These are phyloP conservation scores for Diplazon laetatorius DNA, from an alignment of 2,888 invertebrate genomes.

Conservation along the genomic window DNA sequence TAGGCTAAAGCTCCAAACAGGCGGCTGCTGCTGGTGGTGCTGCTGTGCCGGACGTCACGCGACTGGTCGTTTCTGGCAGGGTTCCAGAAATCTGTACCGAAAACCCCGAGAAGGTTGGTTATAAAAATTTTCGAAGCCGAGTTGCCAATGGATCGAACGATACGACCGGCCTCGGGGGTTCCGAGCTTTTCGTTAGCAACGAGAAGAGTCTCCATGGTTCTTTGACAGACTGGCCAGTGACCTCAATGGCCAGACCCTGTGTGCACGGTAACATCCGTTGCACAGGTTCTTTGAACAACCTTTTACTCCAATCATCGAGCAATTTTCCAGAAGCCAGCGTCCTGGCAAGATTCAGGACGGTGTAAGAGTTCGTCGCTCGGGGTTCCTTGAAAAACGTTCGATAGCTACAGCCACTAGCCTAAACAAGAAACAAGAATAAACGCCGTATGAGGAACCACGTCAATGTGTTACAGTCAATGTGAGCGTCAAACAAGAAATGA, in stretches of 20 bases:
- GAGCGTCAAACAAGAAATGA: conserved; percentile 51
- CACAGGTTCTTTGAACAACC: conserved; percentile 32
- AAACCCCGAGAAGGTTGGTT: conserved; percentile 5
- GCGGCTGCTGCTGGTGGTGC: conserved; percentile 20
- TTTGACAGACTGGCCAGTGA: not conserved
- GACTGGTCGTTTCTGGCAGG: conserved; percentile 55
- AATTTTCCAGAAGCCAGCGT: conserved; percentile 39
- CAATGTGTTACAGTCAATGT: conserved; percentile 43
- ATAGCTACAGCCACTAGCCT: not conserved
- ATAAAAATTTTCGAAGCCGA: conserved; percentile 31
- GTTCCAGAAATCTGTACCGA: conserved; percentile 56
- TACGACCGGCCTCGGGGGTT: not conserved
- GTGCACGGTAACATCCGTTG: not conserved
- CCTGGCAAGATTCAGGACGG: not conserved
- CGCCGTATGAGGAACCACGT: conserved; percentile 9
- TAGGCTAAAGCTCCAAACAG: conserved; percentile 48
- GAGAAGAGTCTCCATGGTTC: conserved; percentile 25
- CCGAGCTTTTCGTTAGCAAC: conserved; percentile 14
- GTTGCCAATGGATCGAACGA: conserved; percentile 38
- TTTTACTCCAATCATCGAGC: conserved; percentile 50
- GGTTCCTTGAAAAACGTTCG: conserved; percentile 10
- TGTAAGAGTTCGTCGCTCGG: not conserved
- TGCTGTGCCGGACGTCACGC: conserved; percentile 63
- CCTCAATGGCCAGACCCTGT: conserved; percentile 23
- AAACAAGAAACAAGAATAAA: conserved; percentile 1